phyloP scores from a whole-genome alignment of 2,797 vertebrate species.

The Falco cherrug region DNA sequence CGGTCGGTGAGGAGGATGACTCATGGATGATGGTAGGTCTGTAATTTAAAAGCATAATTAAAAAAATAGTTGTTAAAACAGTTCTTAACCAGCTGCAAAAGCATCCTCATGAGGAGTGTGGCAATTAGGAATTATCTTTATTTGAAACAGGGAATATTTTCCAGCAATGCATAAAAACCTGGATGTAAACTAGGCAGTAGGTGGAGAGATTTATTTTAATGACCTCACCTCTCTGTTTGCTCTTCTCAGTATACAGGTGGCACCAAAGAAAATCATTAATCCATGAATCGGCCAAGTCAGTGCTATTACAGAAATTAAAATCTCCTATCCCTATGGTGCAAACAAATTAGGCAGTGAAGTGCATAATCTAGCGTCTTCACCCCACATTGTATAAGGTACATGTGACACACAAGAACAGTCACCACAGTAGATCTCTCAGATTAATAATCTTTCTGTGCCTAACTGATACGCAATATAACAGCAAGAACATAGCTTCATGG shows the following conservation, averaged over 20 bases:
- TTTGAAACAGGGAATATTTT: constrained; percentile 65
- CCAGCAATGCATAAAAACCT: not conserved
- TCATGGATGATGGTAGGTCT: constrained; percentile 1
- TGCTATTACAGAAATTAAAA: not conserved
- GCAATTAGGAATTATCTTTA: constrained; percentile 57
- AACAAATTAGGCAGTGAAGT: not conserved
- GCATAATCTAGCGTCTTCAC: not conserved
- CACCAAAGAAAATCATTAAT: not conserved
- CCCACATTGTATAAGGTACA: not conserved
- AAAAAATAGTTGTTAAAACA: constrained; percentile 34
- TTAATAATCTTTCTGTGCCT: not conserved
- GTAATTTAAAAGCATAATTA: not conserved
- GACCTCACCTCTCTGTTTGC: not conserved
- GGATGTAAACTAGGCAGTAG: constrained; percentile 18
- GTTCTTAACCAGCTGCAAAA: constrained; percentile 40
- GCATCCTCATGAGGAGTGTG: not conserved
- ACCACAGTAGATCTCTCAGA: not conserved
- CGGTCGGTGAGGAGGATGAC: not conserved
- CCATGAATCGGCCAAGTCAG: constrained; percentile 10
- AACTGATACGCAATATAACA: not conserved
- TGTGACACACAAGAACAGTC: not conserved
- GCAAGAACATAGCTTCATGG: not conserved
- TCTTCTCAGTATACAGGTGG: constrained; percentile 26
- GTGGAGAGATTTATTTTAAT: constrained; percentile 47
- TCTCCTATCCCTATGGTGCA: not conserved